Percentiles rank a stretch among this genome's conserved stretches.
phyloP scores from a whole-genome alignment of 2,113 vertebrate genomes.

The Daubentonia madagascariensis region DNA sequence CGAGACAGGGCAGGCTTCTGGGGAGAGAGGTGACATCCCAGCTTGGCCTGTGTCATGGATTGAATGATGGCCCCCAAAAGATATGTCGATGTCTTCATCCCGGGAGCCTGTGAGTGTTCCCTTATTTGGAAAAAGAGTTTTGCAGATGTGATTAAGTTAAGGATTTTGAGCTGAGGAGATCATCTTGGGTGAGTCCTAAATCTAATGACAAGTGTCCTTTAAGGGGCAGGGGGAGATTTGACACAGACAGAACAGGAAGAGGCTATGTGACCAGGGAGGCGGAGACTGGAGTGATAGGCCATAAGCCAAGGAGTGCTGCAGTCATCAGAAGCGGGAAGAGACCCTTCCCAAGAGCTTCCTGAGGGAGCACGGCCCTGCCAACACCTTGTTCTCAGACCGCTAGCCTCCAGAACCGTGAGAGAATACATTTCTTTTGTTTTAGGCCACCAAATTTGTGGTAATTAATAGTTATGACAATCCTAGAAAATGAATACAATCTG shows the following conservation, averaged over 20 bases:
- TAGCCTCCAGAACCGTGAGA: not conserved
- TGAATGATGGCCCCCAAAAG: not conserved
- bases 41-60: not conserved
- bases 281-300: not conserved
- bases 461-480: not conserved
- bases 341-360: not conserved
- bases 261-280: not conserved
- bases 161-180: not conserved
- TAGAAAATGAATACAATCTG: not conserved
- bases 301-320: not conserved
- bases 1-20: not conserved
- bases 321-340: not conserved
- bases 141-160: not conserved
- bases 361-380: rapidly evolving
- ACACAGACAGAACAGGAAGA: not conserved
- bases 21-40: not conserved
- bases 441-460: not conserved
- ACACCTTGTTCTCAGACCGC: not conserved
- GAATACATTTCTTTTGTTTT: not conserved
- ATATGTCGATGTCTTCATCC: not conserved
- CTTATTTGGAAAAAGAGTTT: not conserved
- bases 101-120: not conserved
- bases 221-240: not conserved
- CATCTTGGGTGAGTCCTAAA: not conserved
- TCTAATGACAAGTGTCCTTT: not conserved